phyloP scores from a whole-genome alignment of 2,113 vertebrate genomes.

The Xenopus tropicalis region DNA sequence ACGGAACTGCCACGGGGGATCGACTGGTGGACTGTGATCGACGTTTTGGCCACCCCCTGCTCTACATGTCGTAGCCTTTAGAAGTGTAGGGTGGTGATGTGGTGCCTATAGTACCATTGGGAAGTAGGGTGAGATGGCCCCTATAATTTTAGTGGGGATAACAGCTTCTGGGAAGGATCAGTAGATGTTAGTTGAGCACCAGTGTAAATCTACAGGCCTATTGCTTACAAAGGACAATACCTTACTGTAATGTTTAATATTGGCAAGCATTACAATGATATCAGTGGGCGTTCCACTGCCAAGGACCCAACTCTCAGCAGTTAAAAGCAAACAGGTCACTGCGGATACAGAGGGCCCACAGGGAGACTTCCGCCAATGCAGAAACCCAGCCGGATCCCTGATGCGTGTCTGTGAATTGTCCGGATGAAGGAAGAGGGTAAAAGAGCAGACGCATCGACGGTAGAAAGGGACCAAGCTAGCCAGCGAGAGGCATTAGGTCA shows the following conservation, averaged over 20 bases:
- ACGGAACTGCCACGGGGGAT: too few species aligned
- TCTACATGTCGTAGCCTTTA: too few species aligned
- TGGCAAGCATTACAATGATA: background rate
- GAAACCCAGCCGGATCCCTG: conserved; percentile 18
- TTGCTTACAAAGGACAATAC: too few species aligned
- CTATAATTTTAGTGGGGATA: too few species aligned
- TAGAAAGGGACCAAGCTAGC: conserved; percentile 29
- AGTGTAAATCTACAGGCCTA: too few species aligned
- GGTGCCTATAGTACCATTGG: too few species aligned
- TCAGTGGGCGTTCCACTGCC: background rate
- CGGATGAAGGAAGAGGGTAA: conserved; percentile 38
- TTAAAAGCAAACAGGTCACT: conserved; percentile 26
- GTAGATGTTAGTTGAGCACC: too few species aligned
- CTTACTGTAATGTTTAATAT: background rate
- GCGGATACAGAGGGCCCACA: conserved; percentile 27
- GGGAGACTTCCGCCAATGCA: conserved; percentile 30
- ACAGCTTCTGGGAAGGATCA: too few species aligned
- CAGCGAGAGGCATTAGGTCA: conserved; percentile 31
- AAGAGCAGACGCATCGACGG: conserved; percentile 36
- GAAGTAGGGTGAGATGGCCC: too few species aligned
- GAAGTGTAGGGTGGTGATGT: too few species aligned
- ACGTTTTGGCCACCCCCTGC: too few species aligned
- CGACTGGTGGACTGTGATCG: too few species aligned
- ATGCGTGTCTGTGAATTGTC: conserved; percentile 37
- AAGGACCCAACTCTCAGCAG: background rate